Evolutionary conservation across 2,797 vertebrate species (phyloP).

Genomic region (Tapirus indicus): DNA sequence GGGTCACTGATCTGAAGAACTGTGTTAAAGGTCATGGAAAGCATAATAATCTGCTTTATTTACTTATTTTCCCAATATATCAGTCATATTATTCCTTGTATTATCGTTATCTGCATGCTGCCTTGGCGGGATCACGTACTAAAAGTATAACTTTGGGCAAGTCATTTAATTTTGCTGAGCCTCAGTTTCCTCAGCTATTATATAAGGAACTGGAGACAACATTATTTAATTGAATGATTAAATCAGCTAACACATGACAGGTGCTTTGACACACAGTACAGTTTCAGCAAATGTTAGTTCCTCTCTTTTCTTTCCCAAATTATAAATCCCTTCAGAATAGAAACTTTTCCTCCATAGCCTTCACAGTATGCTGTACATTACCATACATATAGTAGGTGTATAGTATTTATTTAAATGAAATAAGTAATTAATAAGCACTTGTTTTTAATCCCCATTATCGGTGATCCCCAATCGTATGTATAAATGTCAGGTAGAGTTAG

Average conservation of each 20-base stretch:
- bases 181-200: background rate
- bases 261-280: background rate
- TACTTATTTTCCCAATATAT: background rate
- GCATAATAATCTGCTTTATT: background rate
- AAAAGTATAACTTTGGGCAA: background rate
- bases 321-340: background rate
- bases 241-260: background rate
- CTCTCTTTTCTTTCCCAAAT: background rate
- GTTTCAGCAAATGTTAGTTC: background rate
- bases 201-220: background rate
- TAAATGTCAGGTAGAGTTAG: background rate
- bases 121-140: background rate
- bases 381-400: background rate
- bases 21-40: background rate
- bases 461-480: background rate
- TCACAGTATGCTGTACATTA: background rate
- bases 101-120: background rate
- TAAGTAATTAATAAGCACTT: background rate
- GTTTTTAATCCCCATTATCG: background rate
- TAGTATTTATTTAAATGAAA: background rate
- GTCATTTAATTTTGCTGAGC: background rate
- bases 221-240: background rate
- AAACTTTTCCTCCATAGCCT: background rate
- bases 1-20: background rate
- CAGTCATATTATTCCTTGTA: background rate